Percentiles rank a stretch among this genome's conserved stretches.
phyloP scores from a whole-genome alignment of 2,797 vertebrate species.

The Notolabrus celidotus region DNA sequence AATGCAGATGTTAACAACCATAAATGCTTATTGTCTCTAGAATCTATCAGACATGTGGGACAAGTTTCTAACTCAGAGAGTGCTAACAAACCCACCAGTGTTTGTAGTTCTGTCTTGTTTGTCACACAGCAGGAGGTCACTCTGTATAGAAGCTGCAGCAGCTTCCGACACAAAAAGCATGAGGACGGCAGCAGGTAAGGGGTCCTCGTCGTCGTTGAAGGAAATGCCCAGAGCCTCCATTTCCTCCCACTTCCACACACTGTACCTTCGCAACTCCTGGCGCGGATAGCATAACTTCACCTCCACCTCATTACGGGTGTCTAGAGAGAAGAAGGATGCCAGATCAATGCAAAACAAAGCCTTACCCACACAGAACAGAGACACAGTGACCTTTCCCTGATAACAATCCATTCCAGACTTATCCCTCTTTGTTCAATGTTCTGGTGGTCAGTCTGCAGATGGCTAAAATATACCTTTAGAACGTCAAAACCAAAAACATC shows the following conservation, averaged over 20 bases:
- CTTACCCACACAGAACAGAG: too few species aligned
- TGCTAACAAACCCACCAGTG: constrained; percentile 79
- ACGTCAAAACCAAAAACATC: neutral
- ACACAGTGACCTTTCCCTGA: too few species aligned
- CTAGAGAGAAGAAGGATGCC: constrained; percentile 74
- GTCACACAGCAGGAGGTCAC: constrained; percentile 67
- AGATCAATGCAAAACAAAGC: neutral
- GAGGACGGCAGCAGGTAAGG: constrained; percentile 76
- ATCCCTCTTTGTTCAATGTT: too few species aligned
- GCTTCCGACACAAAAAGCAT: constrained; percentile 88
- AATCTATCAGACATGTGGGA: neutral
- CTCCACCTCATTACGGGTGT: constrained; percentile 68
- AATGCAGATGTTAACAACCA: constrained; percentile 4
- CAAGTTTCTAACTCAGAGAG: too few species aligned
- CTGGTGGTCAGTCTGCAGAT: neutral
- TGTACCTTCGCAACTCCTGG: constrained; percentile 87
- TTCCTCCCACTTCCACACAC: constrained; percentile 86
- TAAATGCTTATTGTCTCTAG: too few species aligned
- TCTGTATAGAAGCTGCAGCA: constrained; percentile 82
- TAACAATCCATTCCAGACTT: too few species aligned
- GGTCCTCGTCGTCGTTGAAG: constrained; percentile 31
- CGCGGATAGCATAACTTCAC: constrained; percentile 83
- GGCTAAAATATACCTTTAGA: neutral
- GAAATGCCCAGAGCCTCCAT: constrained; percentile 59
- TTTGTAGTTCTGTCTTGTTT: constrained; percentile 32